A percentile compares a stretch with the other conserved stretches of the same genome.
Conservation (phyloP, 1,140 invertebrate species). For the Leucophenga varia region DNA sequence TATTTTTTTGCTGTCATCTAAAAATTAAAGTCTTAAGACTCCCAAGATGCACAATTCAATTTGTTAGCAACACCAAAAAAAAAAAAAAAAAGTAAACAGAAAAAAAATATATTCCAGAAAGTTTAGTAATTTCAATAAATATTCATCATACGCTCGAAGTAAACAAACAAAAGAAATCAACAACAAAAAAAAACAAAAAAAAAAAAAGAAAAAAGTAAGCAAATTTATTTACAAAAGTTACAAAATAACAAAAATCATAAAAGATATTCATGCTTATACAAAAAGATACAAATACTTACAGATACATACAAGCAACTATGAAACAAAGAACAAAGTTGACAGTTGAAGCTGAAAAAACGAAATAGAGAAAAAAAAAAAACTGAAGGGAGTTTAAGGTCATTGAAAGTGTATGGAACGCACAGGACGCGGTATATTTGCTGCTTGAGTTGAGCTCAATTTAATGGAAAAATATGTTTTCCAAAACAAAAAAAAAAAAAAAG, state of each 20-base stretch:
- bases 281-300: constrained; percentile 6
- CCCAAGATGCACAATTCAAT: constrained; percentile 40
- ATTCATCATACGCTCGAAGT: constrained; percentile 41
- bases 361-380: too few relatives aligned
- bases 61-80: too few relatives aligned
- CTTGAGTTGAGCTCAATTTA: constrained; percentile 50
- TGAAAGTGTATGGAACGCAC: too few relatives aligned
- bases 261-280: too few relatives aligned
- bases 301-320: neutral
- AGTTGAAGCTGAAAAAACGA: constrained; percentile 11
- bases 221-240: constrained; percentile 43
- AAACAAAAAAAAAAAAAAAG: constrained; percentile 40
- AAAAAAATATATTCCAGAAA: too few relatives aligned
- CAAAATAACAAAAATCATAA: neutral
- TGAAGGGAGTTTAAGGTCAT: too few relatives aligned
- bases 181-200: constrained; percentile 3
- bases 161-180: too few relatives aligned
- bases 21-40: too few relatives aligned
- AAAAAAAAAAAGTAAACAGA: too few relatives aligned
- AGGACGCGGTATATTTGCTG: constrained; percentile 44
- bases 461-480: constrained; percentile 43
- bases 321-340: constrained; percentile 31
- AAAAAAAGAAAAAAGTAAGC: constrained; percentile 10
- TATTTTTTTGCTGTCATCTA: too few relatives aligned
- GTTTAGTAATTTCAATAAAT: constrained; percentile 54